Evolutionary conservation across 2,797 vertebrate species (phyloP), one percentile per base, ranked within the genome.

Genomic region (Peromyscus eremicus): DNA sequence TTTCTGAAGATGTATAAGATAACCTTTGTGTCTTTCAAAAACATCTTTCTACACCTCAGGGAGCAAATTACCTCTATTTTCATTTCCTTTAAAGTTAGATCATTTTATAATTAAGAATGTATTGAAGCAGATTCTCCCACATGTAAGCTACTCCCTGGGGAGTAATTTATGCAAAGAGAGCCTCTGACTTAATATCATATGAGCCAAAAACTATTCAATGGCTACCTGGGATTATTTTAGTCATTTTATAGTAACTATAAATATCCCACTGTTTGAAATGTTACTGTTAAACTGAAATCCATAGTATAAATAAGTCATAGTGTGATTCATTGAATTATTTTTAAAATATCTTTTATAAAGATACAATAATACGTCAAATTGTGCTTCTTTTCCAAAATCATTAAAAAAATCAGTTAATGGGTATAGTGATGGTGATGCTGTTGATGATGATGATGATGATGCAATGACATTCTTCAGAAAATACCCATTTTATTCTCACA

Each of bases 71-170:
- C 96, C 97, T 98, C 97, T 97, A 97, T 98, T 98, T 98, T 97
- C 97, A 98, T 97, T 98, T 98, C 96, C 97, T 98, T 98, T 97
- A 97, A 96, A 97, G 96, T 97, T 96, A 96, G 95, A 97, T 98
- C 97, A 98, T 97, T 97, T 98, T 97, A 98, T 97, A 98, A 98
- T 98, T 98, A 98, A 98, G 95, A 97, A 97, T 89, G 84, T 98
- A 98, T 97, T 97, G 97, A 97, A 97, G 97, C 96, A 98, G 95
- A 97, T 95, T 98, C 92, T 96, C 95, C 86, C 46, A 97, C 0
- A 4, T 96, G 95, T 97, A 98, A 96, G 95, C 89, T 97, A 97
- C 97, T 97, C 94, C 97, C 97, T 97, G 97, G 89, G 92, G 97
- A 97, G 96, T 98, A 97, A 98, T 98, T 96, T 96, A 98, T 98